Evolutionary conservation across 2,797 vertebrate genomes (phyloP), one percentile per base, ranked within the genome.

Genomic region (Clarias pachynema): DNA sequence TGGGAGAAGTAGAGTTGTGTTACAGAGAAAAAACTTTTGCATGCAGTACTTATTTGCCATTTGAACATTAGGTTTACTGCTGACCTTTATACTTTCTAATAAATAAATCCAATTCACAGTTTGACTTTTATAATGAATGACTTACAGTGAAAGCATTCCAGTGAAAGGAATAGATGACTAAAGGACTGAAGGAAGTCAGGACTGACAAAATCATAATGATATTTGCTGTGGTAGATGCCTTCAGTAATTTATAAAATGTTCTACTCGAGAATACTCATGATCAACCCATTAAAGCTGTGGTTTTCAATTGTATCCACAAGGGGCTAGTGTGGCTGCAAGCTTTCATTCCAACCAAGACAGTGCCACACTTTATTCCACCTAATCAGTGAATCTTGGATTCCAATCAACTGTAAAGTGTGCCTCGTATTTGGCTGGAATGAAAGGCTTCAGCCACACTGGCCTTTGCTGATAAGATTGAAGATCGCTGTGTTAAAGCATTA

Each of bases 331-430:
- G 53, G 7, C 56, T 62, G 22, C 6, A 62, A 10, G 14, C 1
- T 79, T 79, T 44, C 2, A 26, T 63, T 79, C 3, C 59, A 63
- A 40, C 34, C 34, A 79, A 62, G 14, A 34, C n/a, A 31, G 8
- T 20, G 8, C 44, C n/a, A 57, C 26, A 57, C 15, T 5, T 29
- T 53, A 74, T 29, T 72, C 44, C 44, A 53, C 9, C 31, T 53
- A 53, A 75, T 75, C 72, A 20, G 49, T 44, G n/a, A 26, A 75
- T 57, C 49, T 57, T 57, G 49, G 49, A 20, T 29, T 57, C 26
- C 26, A 75, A 56, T 75, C 73, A 75, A 18, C 73, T 56, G 18
- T 56, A 15, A 75, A 10, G 73, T 75, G 40, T n/a, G 49, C 49
- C 49, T 56, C 49, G 1, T 75, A 29, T 74, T 22, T 31, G 53